Evolutionary conservation across 2,113 vertebrate genomes (phyloP).

Genomic region (Orthonyx spaldingii): DNA sequence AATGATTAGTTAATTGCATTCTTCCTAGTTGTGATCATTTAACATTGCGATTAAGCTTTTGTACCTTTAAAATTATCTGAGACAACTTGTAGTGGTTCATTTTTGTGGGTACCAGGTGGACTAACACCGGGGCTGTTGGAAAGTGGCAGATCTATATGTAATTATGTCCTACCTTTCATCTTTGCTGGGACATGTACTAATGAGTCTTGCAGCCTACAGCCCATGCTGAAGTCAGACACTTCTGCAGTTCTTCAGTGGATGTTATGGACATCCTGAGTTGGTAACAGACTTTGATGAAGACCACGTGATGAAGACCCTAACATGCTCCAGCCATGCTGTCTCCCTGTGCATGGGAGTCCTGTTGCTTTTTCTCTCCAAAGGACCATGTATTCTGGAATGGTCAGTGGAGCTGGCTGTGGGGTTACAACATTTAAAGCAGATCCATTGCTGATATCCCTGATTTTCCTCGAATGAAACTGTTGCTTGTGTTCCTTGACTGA

Average conservation of each 20-base stretch:
- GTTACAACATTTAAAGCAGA: neutral
- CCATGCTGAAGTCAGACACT: neutral
- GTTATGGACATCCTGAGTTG: neutral
- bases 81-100: neutral
- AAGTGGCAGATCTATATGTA: accelerated
- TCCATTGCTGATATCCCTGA: neutral
- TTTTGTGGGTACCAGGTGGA: neutral
- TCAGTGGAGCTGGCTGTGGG: neutral
- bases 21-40: neutral
- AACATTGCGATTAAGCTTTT: neutral
- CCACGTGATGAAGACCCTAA: too few species aligned
- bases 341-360: neutral
- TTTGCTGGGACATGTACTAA: neutral
- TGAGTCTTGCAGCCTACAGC: neutral
- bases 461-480: neutral
- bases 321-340: neutral
- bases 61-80: neutral
- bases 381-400: accelerated
- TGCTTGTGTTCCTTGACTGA: neutral
- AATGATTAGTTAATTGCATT: neutral
- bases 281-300: neutral
- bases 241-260: neutral
- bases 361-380: neutral
- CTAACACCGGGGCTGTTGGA: neutral
- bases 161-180: neutral